Conservation (phyloP, 2,797 vertebrate genomes). For the Sylvia borin region DNA sequence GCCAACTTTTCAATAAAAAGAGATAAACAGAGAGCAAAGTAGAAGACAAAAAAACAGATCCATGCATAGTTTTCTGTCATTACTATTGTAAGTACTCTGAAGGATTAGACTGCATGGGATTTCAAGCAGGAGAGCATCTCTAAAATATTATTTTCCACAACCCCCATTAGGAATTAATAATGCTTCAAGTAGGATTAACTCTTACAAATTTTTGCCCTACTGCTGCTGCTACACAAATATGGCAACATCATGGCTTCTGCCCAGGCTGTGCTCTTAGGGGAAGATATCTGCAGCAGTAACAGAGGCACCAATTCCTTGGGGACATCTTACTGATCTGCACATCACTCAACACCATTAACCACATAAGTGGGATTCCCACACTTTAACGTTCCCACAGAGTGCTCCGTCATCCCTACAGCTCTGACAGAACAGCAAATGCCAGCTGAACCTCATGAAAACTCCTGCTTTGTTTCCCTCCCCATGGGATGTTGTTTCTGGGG, state of each 20-base stretch:
- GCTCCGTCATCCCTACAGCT: background rate
- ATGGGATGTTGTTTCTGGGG: background rate
- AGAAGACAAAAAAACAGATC: background rate
- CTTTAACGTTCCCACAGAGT: background rate
- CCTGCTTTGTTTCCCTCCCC: background rate
- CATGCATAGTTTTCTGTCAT: background rate
- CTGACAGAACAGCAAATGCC: background rate
- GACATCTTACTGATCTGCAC: background rate
- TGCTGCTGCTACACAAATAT: background rate
- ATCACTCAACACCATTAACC: background rate
- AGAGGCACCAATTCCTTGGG: background rate
- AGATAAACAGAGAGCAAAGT: background rate
- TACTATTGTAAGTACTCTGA: background rate
- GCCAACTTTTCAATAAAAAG: background rate
- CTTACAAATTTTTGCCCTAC: background rate
- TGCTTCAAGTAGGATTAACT: background rate
- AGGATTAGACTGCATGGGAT: background rate
- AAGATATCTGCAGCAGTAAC: background rate
- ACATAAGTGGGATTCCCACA: background rate
- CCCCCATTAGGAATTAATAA: conserved; percentile 6
- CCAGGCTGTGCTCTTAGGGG: background rate
- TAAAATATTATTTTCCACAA: background rate
- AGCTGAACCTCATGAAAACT: background rate
- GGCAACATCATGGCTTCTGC: background rate
- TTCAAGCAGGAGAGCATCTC: background rate